Conservation (phyloP, 1,140 invertebrate species). For the Cherax quadricarinatus region DNA sequence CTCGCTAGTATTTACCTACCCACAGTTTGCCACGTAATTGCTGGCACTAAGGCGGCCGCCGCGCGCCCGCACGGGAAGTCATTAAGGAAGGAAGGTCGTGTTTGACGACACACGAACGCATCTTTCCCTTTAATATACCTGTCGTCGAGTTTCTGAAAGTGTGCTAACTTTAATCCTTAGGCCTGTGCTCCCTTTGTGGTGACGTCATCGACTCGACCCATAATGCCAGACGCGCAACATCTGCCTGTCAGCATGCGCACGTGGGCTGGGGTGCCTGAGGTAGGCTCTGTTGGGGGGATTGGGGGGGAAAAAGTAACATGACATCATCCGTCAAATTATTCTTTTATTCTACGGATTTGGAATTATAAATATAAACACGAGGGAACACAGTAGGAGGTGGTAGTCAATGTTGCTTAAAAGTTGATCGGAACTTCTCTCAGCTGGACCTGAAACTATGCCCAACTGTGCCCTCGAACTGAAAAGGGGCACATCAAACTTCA, state of each 20-base stretch:
- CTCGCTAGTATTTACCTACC: constrained; percentile 41
- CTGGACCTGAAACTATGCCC: constrained; percentile 14
- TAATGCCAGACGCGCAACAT: constrained; percentile 56
- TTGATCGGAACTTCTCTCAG: constrained; percentile 25
- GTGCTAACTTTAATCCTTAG: constrained; percentile 16
- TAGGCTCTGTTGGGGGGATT: not conserved
- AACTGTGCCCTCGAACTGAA: not conserved
- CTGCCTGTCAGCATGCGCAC: constrained; percentile 62
- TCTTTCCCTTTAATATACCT: constrained; percentile 25
- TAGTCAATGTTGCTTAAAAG: constrained; percentile 20
- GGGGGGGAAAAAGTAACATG: not conserved
- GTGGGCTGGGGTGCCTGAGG: constrained; percentile 7
- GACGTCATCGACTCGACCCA: constrained; percentile 42
- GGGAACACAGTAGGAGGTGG: not conserved
- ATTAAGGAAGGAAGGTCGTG: no score
- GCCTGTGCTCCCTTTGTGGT: constrained; percentile 28
- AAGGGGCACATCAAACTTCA: not conserved
- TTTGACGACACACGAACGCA: no score
- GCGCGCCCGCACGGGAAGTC: constrained; percentile 18
- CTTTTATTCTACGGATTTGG: not conserved
- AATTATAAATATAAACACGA: not conserved
- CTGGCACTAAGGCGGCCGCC: not conserved
- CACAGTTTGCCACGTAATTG: constrained; percentile 24
- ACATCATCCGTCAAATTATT: not conserved
- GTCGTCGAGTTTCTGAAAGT: constrained; percentile 29